These are phyloP conservation scores for Threskiornis aethiopicus DNA, from an alignment of 2,797 vertebrate species.

Conservation along the genomic window DNA sequence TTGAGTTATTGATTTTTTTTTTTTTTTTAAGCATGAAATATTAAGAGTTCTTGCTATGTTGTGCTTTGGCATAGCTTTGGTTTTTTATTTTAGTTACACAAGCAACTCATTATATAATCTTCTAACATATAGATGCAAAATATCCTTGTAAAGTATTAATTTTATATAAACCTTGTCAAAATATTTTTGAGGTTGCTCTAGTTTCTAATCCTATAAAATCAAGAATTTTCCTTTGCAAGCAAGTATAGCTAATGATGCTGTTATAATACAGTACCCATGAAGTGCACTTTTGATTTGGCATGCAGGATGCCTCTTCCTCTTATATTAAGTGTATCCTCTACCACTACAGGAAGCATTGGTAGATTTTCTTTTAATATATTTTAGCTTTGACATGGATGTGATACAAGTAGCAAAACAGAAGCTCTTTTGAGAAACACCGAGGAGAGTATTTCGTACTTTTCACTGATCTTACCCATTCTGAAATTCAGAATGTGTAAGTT, in stretches of 20 bases:
- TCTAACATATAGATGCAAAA: not conserved
- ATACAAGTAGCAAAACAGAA: not conserved
- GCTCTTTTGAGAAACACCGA: not conserved
- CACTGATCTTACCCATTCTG: not conserved
- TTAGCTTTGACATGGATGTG: not conserved
- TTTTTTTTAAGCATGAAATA: not conserved
- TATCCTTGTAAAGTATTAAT: not conserved
- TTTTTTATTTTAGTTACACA: not conserved
- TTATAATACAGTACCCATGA: not conserved
- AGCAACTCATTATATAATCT: not conserved
- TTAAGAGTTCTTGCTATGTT: not conserved
- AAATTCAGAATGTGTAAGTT: not conserved
- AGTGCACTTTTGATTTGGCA: not conserved
- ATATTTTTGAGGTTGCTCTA: not conserved
- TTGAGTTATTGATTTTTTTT: not conserved
- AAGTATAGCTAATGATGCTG: not conserved
- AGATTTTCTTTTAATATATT: not conserved
- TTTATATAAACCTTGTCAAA: not conserved
- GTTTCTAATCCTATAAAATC: not conserved
- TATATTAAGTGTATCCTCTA: not conserved
- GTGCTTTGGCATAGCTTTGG: not conserved
- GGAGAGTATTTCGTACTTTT: not conserved
- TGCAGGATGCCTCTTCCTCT: not conserved
- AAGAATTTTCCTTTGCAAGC: not conserved
- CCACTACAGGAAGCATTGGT: not conserved